phyloP scores from a whole-genome alignment of 2,797 vertebrate genomes.

The Peromyscus aztecus region DNA sequence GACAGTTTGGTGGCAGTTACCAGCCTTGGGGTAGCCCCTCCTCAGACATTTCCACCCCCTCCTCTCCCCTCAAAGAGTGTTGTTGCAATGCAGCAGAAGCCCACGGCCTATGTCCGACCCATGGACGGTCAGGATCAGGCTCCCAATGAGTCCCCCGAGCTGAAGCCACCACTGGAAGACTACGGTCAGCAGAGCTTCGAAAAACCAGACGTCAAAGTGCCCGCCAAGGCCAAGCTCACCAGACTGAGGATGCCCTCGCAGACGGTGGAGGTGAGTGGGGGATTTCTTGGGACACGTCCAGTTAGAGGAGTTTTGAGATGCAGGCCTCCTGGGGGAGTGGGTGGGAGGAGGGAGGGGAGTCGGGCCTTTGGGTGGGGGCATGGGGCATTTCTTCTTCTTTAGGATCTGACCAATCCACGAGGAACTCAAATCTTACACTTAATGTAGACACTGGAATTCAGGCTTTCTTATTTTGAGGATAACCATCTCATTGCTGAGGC shows the following conservation, averaged over 20 bases:
- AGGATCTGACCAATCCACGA: neutral
- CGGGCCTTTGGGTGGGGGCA: neutral
- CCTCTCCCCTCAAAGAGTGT: constrained; percentile 91
- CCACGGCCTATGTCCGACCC: constrained; percentile 97
- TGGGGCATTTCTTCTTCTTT: neutral
- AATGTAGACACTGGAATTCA: neutral
- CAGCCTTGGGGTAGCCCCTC: constrained; percentile 85
- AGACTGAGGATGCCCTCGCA: constrained; percentile 90
- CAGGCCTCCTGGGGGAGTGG: neutral
- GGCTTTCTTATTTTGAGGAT: neutral
- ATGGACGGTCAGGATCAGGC: constrained; percentile 97
- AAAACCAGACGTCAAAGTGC: constrained; percentile 89
- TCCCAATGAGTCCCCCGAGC: constrained; percentile 92
- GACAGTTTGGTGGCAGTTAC: constrained; percentile 78
- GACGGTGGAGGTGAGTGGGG: constrained; percentile 91
- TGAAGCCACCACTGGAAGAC: constrained; percentile 92
- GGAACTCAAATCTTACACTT: neutral
- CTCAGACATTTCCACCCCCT: constrained; percentile 91
- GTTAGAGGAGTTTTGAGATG: neutral
- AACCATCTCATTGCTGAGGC: neutral
- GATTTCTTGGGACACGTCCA: neutral
- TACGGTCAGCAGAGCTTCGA: constrained; percentile 88
- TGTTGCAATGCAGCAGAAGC: constrained; percentile 93
- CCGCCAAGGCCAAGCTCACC: constrained; percentile 88
- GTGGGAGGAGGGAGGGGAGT: accelerated